These are phyloP conservation scores for Albula goreensis DNA, from an alignment of 2,113 vertebrate genomes.

Conservation along the genomic window DNA sequence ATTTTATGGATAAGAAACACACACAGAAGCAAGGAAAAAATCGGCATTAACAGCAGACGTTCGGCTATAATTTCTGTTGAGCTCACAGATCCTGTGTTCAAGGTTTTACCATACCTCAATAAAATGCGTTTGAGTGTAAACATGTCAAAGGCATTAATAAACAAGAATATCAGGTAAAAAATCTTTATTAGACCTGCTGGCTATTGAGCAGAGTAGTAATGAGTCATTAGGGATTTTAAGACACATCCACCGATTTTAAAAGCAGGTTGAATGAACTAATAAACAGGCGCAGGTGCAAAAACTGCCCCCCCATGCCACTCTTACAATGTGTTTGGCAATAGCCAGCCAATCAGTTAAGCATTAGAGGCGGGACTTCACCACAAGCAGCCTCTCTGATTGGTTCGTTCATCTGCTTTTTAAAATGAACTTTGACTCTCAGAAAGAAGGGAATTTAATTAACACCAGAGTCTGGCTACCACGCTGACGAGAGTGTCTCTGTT, in stretches of 20 bases:
- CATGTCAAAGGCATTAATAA: constrained; percentile 54
- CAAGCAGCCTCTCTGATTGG: constrained; percentile 13
- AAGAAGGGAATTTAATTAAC: constrained; percentile 36
- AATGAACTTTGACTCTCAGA: constrained; percentile 29
- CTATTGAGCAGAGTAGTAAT: constrained; percentile 56
- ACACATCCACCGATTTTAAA: constrained; percentile 52
- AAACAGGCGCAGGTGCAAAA: constrained; percentile 58
- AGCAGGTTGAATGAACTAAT: constrained; percentile 48
- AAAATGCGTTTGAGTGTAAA: constrained; percentile 37
- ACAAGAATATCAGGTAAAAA: constrained; percentile 51
- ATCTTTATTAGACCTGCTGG: constrained; percentile 49
- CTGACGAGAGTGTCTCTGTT: constrained; percentile 35
- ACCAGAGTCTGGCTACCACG: constrained; percentile 34
- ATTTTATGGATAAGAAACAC: constrained; percentile 26
- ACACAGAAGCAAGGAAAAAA: constrained; percentile 28
- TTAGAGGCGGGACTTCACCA: constrained; percentile 17
- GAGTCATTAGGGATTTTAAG: constrained; percentile 56
- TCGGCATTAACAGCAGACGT: constrained; percentile 19
- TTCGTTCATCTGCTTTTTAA: constrained; percentile 12
- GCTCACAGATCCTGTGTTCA: not conserved
- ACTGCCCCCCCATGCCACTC: constrained; percentile 33
- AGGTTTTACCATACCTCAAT: constrained; percentile 16
- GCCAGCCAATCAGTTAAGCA: constrained; percentile 13
- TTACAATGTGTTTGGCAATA: constrained; percentile 24
- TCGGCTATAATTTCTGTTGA: not conserved